Evolutionary conservation across 1,140 invertebrate genomes (phyloP).

Genomic region (Venturia canescens): DNA sequence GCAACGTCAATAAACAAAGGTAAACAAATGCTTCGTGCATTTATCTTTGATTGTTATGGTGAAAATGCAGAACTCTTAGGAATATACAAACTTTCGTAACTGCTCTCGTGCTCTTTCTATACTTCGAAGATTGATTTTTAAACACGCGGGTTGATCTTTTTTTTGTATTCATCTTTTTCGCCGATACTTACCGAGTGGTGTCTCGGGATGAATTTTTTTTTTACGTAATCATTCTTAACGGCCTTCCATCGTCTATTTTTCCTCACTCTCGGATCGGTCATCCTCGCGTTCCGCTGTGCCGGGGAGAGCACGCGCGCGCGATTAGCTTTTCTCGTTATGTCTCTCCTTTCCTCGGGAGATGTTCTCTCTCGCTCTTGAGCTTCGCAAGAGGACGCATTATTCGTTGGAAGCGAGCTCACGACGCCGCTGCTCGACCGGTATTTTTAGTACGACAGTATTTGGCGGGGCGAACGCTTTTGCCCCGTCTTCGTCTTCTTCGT

Average conservation of each 20-base stretch:
- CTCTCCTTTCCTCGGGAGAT: slow-evolving; percentile 25
- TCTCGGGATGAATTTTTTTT: slow-evolving; percentile 10
- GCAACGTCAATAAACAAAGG: too few species aligned
- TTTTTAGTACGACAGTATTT: slow-evolving; percentile 74
- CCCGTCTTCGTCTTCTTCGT: slow-evolving; percentile 56
- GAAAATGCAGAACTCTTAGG: background rate
- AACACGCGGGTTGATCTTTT: background rate
- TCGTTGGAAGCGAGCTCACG: slow-evolving; percentile 55
- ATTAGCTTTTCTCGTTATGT: slow-evolving; percentile 31
- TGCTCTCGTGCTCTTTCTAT: background rate
- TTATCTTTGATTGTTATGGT: background rate
- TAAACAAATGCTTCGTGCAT: too few species aligned
- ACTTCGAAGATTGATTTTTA: background rate
- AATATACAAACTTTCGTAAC: background rate
- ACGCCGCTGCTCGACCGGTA: slow-evolving; percentile 62
- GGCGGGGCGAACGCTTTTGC: slow-evolving; percentile 65
- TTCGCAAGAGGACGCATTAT: slow-evolving; percentile 59
- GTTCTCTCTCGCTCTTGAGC: slow-evolving; percentile 36
- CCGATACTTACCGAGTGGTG: background rate
- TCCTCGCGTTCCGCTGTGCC: slow-evolving; percentile 16
- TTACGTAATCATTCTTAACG: slow-evolving; percentile 46
- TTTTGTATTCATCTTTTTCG: background rate
- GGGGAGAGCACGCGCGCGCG: slow-evolving; percentile 21
- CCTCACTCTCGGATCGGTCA: slow-evolving; percentile 38
- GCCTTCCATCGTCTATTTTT: slow-evolving; percentile 44